Percentiles rank a stretch among this genome's conserved stretches.
phyloP scores from a whole-genome alignment of 2,888 invertebrate species.

The Odontocolon sp. region DNA sequence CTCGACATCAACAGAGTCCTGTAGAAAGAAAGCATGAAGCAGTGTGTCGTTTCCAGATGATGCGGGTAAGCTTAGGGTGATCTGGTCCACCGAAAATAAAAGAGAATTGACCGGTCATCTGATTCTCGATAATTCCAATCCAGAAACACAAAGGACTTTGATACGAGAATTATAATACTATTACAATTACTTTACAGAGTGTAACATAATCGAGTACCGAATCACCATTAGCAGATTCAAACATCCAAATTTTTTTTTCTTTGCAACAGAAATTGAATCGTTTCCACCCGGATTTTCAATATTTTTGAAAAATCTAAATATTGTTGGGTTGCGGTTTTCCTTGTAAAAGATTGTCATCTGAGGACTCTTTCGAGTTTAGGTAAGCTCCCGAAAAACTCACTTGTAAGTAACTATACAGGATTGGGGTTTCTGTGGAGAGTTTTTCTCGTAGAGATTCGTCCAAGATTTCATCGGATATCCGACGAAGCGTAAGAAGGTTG shows the following conservation, averaged over 20 bases:
- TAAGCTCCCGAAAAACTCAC: slow-evolving; percentile 14
- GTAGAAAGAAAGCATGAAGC: slow-evolving; percentile 21
- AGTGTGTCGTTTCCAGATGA: slow-evolving; percentile 37
- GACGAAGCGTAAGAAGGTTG: slow-evolving; percentile 55
- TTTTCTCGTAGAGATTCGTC: slow-evolving; percentile 26
- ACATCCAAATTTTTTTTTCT: background rate
- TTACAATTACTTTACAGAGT: slow-evolving; percentile 7
- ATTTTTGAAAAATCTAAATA: background rate
- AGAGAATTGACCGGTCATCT: background rate
- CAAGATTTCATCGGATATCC: slow-evolving; percentile 50
- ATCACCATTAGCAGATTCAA: background rate
- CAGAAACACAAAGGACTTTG: slow-evolving; percentile 9
- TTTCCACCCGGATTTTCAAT: background rate
- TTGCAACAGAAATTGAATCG: background rate
- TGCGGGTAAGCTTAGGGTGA: slow-evolving; percentile 39
- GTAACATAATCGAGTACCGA: slow-evolving; percentile 16
- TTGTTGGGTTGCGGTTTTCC: background rate
- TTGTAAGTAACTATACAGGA: slow-evolving; percentile 22
- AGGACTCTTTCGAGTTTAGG: background rate
- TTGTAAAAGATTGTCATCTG: slow-evolving; percentile 45
- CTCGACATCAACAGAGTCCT: slow-evolving; percentile 43
- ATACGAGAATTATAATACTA: slow-evolving; percentile 29
- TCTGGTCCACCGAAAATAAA: background rate
- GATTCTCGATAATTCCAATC: slow-evolving; percentile 22
- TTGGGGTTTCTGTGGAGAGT: slow-evolving; percentile 1